Percentiles rank a stretch among this genome's conserved stretches.
phyloP scores from a whole-genome alignment of 2,797 vertebrate genomes.

The Sternotherus odoratus region DNA sequence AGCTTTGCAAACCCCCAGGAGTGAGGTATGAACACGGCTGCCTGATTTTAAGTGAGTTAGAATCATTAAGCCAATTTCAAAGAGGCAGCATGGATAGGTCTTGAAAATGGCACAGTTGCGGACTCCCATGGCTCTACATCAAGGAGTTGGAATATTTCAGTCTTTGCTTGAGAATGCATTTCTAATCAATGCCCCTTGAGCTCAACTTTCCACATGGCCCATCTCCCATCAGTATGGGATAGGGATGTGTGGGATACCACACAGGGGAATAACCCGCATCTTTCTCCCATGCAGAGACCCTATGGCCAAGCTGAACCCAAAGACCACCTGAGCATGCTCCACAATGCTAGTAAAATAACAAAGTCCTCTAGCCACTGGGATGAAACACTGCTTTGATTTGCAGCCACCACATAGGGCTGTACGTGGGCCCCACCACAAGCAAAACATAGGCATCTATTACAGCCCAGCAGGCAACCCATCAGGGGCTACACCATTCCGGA shows the following conservation, averaged over 20 bases:
- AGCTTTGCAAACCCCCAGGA: neutral
- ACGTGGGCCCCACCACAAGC: neutral
- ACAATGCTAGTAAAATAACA: neutral
- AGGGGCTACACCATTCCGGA: neutral
- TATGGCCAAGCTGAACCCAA: neutral
- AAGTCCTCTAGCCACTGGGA: neutral
- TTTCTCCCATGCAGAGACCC: neutral
- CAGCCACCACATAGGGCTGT: neutral
- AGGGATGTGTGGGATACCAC: neutral
- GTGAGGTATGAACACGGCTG: neutral
- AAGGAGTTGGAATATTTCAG: neutral
- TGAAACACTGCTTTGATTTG: neutral
- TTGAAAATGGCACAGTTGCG: neutral
- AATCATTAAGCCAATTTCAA: neutral
- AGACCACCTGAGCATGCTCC: neutral
- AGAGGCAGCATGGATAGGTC: neutral
- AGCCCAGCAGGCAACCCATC: neutral
- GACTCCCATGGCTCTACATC: neutral
- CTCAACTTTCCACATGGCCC: neutral
- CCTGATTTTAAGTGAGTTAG: neutral
- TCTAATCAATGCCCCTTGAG: neutral
- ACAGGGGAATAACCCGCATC: neutral
- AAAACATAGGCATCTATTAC: neutral
- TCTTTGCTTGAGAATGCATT: neutral
- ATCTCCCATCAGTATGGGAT: neutral